Conservation (phyloP, 2,113 vertebrate genomes). For the Vidua chalybeata region DNA sequence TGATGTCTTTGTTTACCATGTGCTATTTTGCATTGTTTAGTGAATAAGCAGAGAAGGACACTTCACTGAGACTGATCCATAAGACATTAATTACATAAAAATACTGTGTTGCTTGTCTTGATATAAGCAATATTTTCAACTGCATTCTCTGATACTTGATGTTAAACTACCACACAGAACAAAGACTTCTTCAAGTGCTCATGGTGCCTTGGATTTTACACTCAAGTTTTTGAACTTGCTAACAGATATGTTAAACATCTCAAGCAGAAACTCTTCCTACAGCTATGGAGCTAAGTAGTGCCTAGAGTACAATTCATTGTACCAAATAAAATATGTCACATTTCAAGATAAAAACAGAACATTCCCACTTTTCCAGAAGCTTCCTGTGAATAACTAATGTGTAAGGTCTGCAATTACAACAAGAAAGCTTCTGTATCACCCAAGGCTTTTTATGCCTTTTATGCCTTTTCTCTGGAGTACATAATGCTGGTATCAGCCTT, state of each 20-base stretch:
- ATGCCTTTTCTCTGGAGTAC: neutral
- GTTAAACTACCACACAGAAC: neutral
- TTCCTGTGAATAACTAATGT: neutral
- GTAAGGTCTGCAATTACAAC: neutral
- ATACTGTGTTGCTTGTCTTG: neutral
- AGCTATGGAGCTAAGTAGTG: neutral
- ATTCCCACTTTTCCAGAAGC: neutral
- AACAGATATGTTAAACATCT: neutral
- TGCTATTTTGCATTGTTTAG: neutral
- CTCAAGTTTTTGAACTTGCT: neutral
- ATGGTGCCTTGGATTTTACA: neutral
- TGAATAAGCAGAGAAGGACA: neutral
- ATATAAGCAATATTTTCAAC: neutral
- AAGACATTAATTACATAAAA: neutral
- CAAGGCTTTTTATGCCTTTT: neutral
- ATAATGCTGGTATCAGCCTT: neutral
- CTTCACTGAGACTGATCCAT: neutral
- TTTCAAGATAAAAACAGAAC: slow-evolving; percentile 3
- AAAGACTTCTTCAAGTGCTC: neutral
- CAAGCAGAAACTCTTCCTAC: neutral
- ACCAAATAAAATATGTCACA: neutral
- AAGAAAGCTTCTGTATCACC: neutral
- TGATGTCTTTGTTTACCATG: neutral
- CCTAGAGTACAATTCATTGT: neutral
- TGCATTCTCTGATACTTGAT: neutral